These are phyloP conservation scores for Tenodera sinensis DNA, from an alignment of 2,888 invertebrate genomes.

Conservation along the genomic window DNA sequence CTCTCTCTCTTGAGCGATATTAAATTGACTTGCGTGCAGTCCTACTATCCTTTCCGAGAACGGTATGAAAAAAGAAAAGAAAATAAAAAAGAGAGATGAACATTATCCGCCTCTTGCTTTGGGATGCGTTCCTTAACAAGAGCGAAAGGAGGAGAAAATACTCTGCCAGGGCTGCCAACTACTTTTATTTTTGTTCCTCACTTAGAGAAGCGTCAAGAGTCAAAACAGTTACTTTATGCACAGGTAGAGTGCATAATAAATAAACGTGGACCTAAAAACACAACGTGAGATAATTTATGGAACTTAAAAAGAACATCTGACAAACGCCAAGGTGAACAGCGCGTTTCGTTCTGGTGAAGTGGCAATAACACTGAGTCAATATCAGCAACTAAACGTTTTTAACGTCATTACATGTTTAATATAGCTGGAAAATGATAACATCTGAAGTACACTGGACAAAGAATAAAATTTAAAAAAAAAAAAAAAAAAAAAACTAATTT, in stretches of 20 bases:
- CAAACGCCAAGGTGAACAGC: too few species aligned
- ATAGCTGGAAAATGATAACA: too few species aligned
- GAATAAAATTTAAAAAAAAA: too few species aligned
- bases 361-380: too few species aligned
- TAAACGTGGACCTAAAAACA: neutral
- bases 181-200: neutral
- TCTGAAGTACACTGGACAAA: too few species aligned
- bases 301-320: too few species aligned
- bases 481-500: too few species aligned
- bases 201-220: neutral
- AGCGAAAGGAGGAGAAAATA: neutral
- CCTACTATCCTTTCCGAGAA: neutral
- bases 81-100: neutral
- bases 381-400: too few species aligned
- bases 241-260: neutral
- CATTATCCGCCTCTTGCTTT: neutral
- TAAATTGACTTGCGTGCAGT: neutral
- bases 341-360: too few species aligned
- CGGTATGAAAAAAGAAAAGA: neutral
- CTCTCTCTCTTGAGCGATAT: neutral
- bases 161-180: neutral
- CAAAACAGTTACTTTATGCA: neutral
- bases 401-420: too few species aligned
- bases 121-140: neutral
- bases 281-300: too few species aligned